Conservation (phyloP, 2,888 invertebrate species). For the Thysanoteuthis rhombus region DNA sequence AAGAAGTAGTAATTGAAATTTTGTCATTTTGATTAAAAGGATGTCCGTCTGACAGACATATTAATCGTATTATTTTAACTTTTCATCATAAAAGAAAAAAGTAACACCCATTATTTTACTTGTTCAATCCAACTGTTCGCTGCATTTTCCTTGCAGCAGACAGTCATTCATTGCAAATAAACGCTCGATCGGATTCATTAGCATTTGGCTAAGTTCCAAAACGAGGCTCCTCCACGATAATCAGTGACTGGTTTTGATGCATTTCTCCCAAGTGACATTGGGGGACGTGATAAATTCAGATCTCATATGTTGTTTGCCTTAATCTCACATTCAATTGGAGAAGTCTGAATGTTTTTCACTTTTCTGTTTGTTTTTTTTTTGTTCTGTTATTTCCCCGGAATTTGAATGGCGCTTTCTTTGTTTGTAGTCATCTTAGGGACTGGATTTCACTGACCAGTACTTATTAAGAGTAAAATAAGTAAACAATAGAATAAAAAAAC, state of each 20-base stretch:
- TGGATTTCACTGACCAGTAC: too few relatives aligned
- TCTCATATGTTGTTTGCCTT: background rate
- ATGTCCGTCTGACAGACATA: too few relatives aligned
- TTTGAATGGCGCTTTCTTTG: too few relatives aligned
- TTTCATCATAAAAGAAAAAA: too few relatives aligned
- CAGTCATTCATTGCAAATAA: background rate
- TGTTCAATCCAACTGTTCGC: too few relatives aligned
- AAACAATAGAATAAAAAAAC: too few relatives aligned
- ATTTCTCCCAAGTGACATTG: background rate
- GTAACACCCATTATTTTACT: too few relatives aligned
- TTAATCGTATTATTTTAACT: too few relatives aligned
- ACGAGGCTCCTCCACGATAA: background rate
- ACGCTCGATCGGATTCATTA: background rate
- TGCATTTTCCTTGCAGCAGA: background rate
- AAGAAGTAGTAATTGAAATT: too few relatives aligned
- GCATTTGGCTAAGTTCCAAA: background rate
- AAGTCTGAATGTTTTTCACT: background rate
- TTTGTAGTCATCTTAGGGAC: too few relatives aligned
- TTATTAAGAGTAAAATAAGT: too few relatives aligned
- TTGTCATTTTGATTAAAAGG: too few relatives aligned
- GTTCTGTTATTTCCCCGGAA: background rate
- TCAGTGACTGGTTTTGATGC: background rate
- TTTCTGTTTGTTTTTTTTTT: background rate
- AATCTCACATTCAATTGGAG: background rate
- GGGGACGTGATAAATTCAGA: background rate